phyloP scores from a whole-genome alignment of 2,113 vertebrate species.

The Pan troglodytes region NHGRI_mPanTro3-v2.1_pri NC_072419.2:63436001-63436500 shows the following conservation, averaged over 20 bases:
- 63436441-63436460: background rate
- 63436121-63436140: background rate
- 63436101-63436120: background rate
- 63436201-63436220: background rate
- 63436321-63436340: background rate
- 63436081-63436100: background rate
- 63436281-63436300: background rate
- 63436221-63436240: background rate
- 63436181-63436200: background rate
- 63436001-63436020: background rate
- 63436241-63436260: background rate
- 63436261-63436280: background rate
- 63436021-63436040: constrained; percentile 22
- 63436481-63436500: background rate
- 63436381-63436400: background rate
- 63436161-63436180: background rate
- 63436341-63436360: accelerated
- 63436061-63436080: background rate
- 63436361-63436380: background rate
- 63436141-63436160: background rate
- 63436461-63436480: background rate
- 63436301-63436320: background rate
- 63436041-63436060: background rate
- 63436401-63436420: background rate
- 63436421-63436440: background rate